Conservation (phyloP, 2,797 vertebrate genomes). For the Pseudomugil gertrudae region DNA sequence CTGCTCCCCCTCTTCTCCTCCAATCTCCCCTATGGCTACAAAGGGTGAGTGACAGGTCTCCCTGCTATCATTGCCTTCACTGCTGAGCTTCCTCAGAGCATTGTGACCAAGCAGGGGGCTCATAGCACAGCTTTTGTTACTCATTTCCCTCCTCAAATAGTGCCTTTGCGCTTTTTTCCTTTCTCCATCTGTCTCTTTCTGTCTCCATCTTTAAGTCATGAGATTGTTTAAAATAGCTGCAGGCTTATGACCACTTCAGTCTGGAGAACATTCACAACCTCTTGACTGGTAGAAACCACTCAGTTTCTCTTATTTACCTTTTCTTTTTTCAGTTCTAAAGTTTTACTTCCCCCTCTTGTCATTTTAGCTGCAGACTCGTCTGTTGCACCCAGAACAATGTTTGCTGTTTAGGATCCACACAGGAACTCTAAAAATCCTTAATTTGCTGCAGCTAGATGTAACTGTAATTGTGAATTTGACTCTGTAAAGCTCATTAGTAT, state of each 20-base stretch:
- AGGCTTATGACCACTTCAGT: constrained; percentile 54
- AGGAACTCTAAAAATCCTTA: background rate
- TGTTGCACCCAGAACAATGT: background rate
- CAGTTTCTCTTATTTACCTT: constrained; percentile 17
- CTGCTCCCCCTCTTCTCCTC: constrained; percentile 42
- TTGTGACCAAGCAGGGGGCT: constrained; percentile 68
- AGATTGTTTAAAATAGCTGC: constrained; percentile 54
- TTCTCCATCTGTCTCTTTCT: constrained; percentile 8
- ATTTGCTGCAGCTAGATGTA: background rate
- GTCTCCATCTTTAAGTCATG: constrained; percentile 42
- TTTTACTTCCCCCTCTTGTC: background rate
- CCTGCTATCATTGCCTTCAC: constrained; percentile 67
- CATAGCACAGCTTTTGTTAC: constrained; percentile 59
- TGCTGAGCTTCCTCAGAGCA: constrained; percentile 69
- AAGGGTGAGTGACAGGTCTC: constrained; percentile 77
- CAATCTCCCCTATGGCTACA: constrained; percentile 59
- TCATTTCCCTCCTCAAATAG: constrained; percentile 48
- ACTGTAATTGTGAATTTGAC: constrained; percentile 2
- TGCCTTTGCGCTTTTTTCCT: constrained; percentile 31
- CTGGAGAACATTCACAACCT: constrained; percentile 58
- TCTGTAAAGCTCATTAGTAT: background rate
- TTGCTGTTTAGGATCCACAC: background rate
- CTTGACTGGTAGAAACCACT: constrained; percentile 46
- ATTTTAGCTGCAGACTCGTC: background rate
- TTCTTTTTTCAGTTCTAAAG: constrained; percentile 10